These are phyloP conservation scores for Sepioteuthis lessoniana DNA, from an alignment of 2,888 invertebrate species.

Conservation along the genomic window DNA sequence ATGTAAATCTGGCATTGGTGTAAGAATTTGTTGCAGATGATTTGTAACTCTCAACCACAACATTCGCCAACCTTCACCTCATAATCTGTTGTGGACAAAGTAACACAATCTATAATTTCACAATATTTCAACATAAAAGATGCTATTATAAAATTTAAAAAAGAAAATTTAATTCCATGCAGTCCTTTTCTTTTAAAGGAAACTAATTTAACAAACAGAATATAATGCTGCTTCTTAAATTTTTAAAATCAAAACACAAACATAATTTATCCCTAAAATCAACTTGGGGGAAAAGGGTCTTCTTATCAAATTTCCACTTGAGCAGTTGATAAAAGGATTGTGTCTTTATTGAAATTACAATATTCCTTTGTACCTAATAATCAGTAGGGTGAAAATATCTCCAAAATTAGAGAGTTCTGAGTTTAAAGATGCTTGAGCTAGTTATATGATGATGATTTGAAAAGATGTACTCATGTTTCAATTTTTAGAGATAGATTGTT, in stretches of 20 bases:
- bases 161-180: background rate
- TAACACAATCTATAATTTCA: no score
- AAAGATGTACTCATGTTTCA: background rate
- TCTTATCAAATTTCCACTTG: slow-evolving; percentile 21
- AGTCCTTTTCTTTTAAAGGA: background rate
- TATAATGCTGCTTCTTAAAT: background rate
- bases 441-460: background rate
- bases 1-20: no score
- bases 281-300: background rate
- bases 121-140: no score
- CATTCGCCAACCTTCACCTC: no score
- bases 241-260: background rate
- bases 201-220: background rate
- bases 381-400: slow-evolving; percentile 33
- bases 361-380: background rate
- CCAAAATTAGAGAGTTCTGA: background rate
- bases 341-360: background rate
- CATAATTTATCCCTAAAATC: background rate
- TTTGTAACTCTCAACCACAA: no score
- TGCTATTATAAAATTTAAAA: no score
- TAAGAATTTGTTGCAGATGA: no score
- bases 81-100: no score
- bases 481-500: background rate
- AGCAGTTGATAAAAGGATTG: background rate
- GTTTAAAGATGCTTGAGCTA: background rate